Base-by-base conservation (phyloP, 2,797 vertebrate species). In the Mus spretus region DNA sequence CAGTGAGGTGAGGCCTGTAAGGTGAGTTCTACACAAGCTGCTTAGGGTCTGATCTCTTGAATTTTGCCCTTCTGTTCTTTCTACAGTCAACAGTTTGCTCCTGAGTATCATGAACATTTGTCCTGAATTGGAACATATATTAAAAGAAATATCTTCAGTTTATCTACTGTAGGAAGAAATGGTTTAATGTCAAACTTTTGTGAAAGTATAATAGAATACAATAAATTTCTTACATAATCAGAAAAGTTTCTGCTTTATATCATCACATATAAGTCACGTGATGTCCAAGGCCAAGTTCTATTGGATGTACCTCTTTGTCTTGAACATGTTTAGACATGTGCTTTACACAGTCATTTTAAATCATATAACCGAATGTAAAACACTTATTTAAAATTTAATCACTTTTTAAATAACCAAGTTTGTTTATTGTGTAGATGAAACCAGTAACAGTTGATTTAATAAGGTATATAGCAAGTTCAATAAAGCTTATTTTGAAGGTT, bases 401-500 rank as follows among this genome's bases (percentile, higher is more conserved):
- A 15, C 72, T 90, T 53, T 93, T 13, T 20, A 86, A 78, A 61
- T 72, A 77, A 75, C 9, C 65, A 20, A 70, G 3, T 17, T 83
- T 72, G 13, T 77, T 96, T 31, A 37, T 8, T 84, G 34, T 89
- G 13, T 78, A 93, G 44, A 92, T 37, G 20, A 93, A 92, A 65
- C 12, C 50, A 50, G 61, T 19, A 83, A 9, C 3, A 80, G 2
- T 50, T 57, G 55, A 34, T 65, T 78, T 86, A 34, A 31, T 79
- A 28, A 65, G 3, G 1, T 79, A 1, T n/a, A 50, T 15, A 65
- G 57, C 70, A 2, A 89, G 55, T 12, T 61, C n/a, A 63, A 63
- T 65, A 57, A 90, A 95, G 1, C 74, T 70, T 65, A 65, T 83
- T 93, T 96, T 61, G 28, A 70, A 91, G 44, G 82, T 24, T 77